phyloP scores from a whole-genome alignment of 2,113 vertebrate genomes.

The Toxostoma redivivum region DNA sequence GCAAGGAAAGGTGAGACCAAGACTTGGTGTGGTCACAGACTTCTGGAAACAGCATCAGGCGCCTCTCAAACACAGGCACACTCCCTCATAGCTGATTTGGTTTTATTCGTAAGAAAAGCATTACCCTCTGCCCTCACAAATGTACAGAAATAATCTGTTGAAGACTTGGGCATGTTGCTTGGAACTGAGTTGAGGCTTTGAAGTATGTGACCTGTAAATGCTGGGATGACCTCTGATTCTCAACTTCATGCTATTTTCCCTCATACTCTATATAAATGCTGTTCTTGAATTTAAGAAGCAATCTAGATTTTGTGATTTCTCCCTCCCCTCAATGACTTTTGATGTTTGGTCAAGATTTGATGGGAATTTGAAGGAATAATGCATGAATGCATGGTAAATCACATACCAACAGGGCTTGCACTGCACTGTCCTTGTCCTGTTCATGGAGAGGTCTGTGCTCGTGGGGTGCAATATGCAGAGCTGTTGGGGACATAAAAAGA shows the following conservation, averaged over 20 bases:
- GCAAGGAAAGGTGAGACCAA: background rate
- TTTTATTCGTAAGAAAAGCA: background rate
- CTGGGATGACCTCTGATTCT: background rate
- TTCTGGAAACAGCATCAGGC: background rate
- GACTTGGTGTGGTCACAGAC: background rate
- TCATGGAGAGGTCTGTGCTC: background rate
- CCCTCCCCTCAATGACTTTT: background rate
- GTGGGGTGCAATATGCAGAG: background rate
- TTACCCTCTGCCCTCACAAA: background rate
- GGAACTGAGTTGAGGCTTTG: background rate
- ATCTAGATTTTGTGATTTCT: background rate
- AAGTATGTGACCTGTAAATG: accelerated
- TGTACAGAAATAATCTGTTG: background rate
- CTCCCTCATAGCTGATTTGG: background rate
- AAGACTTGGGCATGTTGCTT: background rate
- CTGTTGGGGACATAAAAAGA: background rate
- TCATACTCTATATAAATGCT: background rate
- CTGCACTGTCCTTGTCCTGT: background rate
- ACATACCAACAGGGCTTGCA: accelerated
- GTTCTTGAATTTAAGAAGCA: background rate
- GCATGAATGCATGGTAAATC: background rate
- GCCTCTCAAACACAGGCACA: accelerated
- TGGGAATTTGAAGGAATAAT: background rate
- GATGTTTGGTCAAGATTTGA: background rate
- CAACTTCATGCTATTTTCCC: background rate